Evolutionary conservation across 2,113 vertebrate species (phyloP).

Genomic region (Daboia siamensis): DNA sequence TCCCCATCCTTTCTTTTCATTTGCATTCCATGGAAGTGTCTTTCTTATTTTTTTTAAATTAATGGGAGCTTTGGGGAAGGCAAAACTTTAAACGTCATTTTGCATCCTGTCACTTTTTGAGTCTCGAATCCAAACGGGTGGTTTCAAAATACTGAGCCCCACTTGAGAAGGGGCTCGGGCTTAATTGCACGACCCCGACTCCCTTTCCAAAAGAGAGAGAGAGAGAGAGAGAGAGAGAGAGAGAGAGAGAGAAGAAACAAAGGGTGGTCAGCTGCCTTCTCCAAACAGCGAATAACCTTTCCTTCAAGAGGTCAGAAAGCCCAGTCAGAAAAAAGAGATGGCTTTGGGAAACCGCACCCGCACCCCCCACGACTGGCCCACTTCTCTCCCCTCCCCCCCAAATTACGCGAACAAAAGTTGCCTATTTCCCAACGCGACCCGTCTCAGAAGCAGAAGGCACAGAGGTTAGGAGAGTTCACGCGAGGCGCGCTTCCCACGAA

Average conservation of each 20-base stretch:
- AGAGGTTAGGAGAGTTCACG: not conserved
- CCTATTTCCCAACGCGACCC: not conserved
- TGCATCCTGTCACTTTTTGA: not conserved
- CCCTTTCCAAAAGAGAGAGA: not conserved
- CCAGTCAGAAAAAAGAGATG: not conserved
- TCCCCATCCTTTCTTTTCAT: not conserved
- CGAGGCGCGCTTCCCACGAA: not conserved
- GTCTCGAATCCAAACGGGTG: not conserved
- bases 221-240: not conserved
- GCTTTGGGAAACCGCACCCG: not conserved
- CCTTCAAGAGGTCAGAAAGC: not conserved
- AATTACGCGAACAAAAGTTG: not conserved
- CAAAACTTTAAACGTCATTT: not conserved
- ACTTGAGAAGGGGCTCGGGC: not conserved
- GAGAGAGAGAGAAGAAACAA: not conserved
- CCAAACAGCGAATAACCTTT: not conserved
- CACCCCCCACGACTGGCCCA: not conserved
- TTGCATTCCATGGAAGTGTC: not conserved
- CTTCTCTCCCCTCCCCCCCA: too few species aligned
- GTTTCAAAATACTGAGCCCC: not conserved
- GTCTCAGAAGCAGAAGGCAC: not conserved
- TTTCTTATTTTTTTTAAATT: not conserved
- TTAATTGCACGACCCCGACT: not conserved
- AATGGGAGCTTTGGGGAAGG: not conserved
- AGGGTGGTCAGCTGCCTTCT: not conserved